These are phyloP conservation scores for Ormyrus thymus DNA, from an alignment of 2,888 invertebrate species.

Conservation along the genomic window DNA sequence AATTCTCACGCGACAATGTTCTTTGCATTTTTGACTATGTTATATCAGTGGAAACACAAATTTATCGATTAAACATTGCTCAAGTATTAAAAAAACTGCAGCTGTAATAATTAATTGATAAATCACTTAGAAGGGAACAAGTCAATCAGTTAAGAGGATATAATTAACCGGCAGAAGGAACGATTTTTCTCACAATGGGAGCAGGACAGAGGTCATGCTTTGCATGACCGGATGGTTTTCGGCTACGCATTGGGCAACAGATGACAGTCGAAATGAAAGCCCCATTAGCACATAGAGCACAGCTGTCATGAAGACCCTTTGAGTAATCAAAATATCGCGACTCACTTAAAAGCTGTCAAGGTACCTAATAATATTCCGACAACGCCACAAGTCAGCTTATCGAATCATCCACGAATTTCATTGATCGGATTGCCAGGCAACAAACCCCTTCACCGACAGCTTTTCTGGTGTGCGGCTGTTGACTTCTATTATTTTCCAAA, in stretches of 20 bases:
- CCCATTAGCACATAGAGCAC: constrained; percentile 25
- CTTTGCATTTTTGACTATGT: no score
- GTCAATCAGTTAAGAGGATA: no score
- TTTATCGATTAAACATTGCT: no score
- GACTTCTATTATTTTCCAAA: background rate
- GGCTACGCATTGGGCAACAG: constrained; percentile 4
- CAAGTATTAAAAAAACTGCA: no score
- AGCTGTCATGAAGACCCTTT: constrained; percentile 40
- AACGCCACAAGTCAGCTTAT: constrained; percentile 41
- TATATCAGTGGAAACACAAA: no score
- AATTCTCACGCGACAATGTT: no score
- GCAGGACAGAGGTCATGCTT: no score
- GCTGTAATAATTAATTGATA: no score
- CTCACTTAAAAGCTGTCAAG: constrained; percentile 47
- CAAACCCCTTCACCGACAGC: constrained; percentile 17
- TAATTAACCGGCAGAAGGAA: no score
- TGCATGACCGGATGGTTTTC: no score
- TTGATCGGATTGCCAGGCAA: constrained; percentile 18
- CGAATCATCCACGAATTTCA: constrained; percentile 42
- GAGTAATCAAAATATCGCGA: constrained; percentile 51
- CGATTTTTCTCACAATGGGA: no score
- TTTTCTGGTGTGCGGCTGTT: background rate
- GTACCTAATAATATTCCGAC: constrained; percentile 21
- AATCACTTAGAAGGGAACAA: no score
- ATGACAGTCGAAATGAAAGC: constrained; percentile 30